Evolutionary conservation across 2,113 vertebrate species (phyloP).

Genomic region (Nestor notabilis): DNA sequence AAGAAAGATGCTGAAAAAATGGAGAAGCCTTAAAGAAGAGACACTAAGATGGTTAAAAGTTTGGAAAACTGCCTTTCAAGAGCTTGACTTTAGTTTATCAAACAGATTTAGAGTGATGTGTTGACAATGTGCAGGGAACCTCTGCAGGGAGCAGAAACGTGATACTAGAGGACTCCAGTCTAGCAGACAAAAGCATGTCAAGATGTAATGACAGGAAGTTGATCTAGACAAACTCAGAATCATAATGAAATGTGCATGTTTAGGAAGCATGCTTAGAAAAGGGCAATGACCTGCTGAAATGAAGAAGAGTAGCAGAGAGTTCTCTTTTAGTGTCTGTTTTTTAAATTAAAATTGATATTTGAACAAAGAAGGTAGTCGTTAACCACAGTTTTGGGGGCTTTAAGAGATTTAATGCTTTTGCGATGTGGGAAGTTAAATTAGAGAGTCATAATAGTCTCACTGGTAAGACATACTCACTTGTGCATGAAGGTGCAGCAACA

Average conservation of each 20-base stretch:
- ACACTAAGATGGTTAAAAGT: background rate
- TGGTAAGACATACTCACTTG: background rate
- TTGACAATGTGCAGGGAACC: constrained; percentile 14
- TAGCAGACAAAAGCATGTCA: constrained; percentile 30
- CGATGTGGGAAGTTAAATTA: background rate
- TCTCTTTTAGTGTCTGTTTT: background rate
- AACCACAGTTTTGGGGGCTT: background rate
- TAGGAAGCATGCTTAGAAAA: background rate
- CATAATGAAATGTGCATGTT: background rate
- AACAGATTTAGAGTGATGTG: background rate
- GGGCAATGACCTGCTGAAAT: background rate
- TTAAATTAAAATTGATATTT: background rate
- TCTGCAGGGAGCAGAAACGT: constrained; percentile 8
- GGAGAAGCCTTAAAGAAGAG: background rate
- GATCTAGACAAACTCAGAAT: constrained; percentile 4
- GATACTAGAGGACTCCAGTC: background rate
- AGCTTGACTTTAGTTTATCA: constrained; percentile 31
- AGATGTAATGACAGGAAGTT: constrained; percentile 24
- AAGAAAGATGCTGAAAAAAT: background rate
- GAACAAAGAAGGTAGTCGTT: background rate
- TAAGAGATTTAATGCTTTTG: background rate
- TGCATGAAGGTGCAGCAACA: background rate
- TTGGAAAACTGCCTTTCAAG: background rate
- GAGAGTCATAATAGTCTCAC: background rate
- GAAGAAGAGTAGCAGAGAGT: background rate